Base-by-base conservation (phyloP, 1,140 invertebrate species). In the Antheraea pernyi region DNA sequence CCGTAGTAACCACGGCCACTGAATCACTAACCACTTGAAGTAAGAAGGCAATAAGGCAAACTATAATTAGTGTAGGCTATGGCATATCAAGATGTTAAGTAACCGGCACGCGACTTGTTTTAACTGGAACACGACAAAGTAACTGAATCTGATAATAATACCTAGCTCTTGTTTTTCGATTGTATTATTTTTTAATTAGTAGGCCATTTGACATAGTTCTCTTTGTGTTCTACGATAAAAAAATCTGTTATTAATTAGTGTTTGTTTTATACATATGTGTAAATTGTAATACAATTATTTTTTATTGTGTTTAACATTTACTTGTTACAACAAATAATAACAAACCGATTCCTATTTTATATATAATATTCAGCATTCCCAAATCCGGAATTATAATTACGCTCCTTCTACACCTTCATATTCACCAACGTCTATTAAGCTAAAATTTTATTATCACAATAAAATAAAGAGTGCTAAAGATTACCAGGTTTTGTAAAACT, bases 11-110 rank as follows among this genome's bases (percentile, higher is more conserved):
- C 7, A 53, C 5, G 11, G 16, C 60, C 22, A 30, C 7, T 16
- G 53, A 66, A 66, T 22, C 30, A 19, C 7, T 37, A 19, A 30
- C 65, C 37, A n/a, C 48, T 79, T 69, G 75, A 76, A 73, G 74
- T 76, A 67, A 19, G 70, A 70, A 64, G 65, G 78, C 79, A 82
- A 76, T 78, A 76, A 79, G 72, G 72, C 71, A 81, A 83, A 83
- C 79, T 85, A 84, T 87, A 89, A 89, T 89, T 86, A 88, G 79
- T 83, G 66, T 76, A 77, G 80, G 79, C 72, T 70, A 58, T 53
- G 70, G 65, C 74, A 68, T 89, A 89, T 88, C 88, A 86, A 85
- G 86, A 91, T 89, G 65, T 65, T 71, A 78, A 77, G 71, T 71
- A 76, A 73, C 68, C 74, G 64, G 75, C 88, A 90, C 85, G 86